Evolutionary conservation across 2,888 invertebrate species (phyloP), one percentile per base, ranked within the genome.

Genomic region (Melinopterus prodromus): DNA sequence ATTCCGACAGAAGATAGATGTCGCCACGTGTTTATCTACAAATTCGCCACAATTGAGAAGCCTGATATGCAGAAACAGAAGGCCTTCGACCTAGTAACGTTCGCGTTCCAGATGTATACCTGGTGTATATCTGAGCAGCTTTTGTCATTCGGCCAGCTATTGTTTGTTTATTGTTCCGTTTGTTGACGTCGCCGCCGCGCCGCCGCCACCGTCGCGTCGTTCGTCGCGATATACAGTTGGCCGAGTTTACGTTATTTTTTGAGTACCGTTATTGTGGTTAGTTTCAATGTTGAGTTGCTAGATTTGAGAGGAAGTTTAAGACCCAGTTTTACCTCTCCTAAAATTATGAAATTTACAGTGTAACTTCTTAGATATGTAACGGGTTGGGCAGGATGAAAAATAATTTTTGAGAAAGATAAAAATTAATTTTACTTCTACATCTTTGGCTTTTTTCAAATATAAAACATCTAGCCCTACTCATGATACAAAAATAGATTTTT

Each of bases 131-230:
- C 6, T 6, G 38, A 38, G 9, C 53, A 53, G 53, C 53, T 53
- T 53, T 53, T 53, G 53, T 53, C 53, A 53, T 53, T 53, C 53
- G 53, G 53, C 53, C 53, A 53, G 53, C 53, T 53, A 53, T 53
- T 53, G 53, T 53, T 53, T 53, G 53, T 12, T 53, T 53, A 12
- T 53, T 53, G 53, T 53, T 53, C 53, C 12, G 53, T 53, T 1
- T 53, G 53, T 53, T 9, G 53, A 53, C 53, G 53, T 53, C 12
- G 53, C 5, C 53, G 53, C 12, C 0, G 53, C 26, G 26, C 26
- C 26, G 26, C 26, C 26, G 26, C 26, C 26, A 26, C 26, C 26
- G 26, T 26, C 26, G 26, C 26, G 26, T 53, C 0, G 53, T 9
- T n/a, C 53, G 53, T 53, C 7, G 53, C 53, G 53, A 12, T 53